Evolutionary conservation across 1,140 invertebrate genomes (phyloP), one percentile per base, ranked within the genome.

Genomic region (Drosophila seguyi): DNA sequence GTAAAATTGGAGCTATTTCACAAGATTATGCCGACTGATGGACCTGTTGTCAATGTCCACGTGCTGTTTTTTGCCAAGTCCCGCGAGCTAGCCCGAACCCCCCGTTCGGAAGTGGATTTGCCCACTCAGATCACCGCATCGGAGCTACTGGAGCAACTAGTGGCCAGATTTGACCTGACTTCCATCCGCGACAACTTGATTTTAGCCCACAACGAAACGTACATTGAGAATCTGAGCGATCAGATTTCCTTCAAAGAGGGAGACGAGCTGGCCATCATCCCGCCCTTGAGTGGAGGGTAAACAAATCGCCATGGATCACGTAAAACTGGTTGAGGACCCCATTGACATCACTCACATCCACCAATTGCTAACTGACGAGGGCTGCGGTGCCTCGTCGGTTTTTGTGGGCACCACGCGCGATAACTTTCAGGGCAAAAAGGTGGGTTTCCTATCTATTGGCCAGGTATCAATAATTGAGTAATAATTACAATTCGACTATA

Each of bases 341-440:
- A 93, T 99, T 42, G 94, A 95, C 80, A 91, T 97, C n/a, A 94
- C 95, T 34, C 93, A 94, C 45, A 95, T 97, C 47, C 94, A 95
- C 38, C 93, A 95, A 18, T 88, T 95, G 38, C 96, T 97, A 0
- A 93, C 94, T 16, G 95, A 96, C 44, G 93, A 96, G 56, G 94
- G 94, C 48, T 98, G 97, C 93, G 98, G 98, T 42, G 98, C 98
- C 8, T 94, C 97, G 25, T 97, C 97, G 5, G 92, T 97, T 38
- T 99, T 99, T 94, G 94, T 98, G 61, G 98, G 98, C 2, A 98
- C 96, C 22, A 99, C 98, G 11, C 94, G 98, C 88, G 96, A 99
- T 93, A 96, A 96, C 93, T 98, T 98, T 94, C 95, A 98, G 69
- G 95, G 95, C 22, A 97, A 97, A 94, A 95, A 95, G 93, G 96